Base-by-base conservation (phyloP, 1,140 invertebrate species). In the Cotesia typhae region DNA sequence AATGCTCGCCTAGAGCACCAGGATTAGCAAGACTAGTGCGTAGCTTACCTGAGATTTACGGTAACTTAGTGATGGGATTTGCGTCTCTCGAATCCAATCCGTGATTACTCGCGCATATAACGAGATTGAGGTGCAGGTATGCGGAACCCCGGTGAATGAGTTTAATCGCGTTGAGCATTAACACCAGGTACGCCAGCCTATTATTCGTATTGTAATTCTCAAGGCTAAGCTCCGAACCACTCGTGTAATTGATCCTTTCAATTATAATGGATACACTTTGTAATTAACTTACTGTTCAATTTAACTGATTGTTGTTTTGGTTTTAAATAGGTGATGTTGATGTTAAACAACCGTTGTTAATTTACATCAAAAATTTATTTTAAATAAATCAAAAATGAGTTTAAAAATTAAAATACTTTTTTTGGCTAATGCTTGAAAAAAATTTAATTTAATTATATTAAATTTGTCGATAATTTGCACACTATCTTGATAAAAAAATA, bases 11-110 rank as follows among this genome's bases (percentile, higher is more conserved):
- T 9, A 20, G 53, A 57, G 7, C 41, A 10, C 17, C 36, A 38
- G 64, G 52, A 72, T 72, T 72, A 72, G 36, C 35, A 9, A 60
- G 20, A 67, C 70, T 66, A 36, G 64, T 72, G 70, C 70, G 70
- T 72, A 72, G 70, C 70, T 72, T 72, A 41, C 38, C 14, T n/a
- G 4, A 52, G 63, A 72, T 72, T 72, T 64, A 66, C 37, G 52
- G 36, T 67, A 67, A 72, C 63, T 66, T 72, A 60, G 64, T 72
- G 70, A 72, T 72, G 70, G 64, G 70, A 72, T 72, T 47, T 47
- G 41, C 6, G 41, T 47, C 41, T 10, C 41, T 47, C 41, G 6
- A 9, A 47, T 72, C 41, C 41, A 9, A 47, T 72, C 63, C 36
- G 52, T 28, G n/a, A 51, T 63, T 36, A 55, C 61, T 53, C 51